These are phyloP conservation scores for Pegea sp. DNA, from an alignment of 23 tunicate species.

Conservation along the genomic window DNA sequence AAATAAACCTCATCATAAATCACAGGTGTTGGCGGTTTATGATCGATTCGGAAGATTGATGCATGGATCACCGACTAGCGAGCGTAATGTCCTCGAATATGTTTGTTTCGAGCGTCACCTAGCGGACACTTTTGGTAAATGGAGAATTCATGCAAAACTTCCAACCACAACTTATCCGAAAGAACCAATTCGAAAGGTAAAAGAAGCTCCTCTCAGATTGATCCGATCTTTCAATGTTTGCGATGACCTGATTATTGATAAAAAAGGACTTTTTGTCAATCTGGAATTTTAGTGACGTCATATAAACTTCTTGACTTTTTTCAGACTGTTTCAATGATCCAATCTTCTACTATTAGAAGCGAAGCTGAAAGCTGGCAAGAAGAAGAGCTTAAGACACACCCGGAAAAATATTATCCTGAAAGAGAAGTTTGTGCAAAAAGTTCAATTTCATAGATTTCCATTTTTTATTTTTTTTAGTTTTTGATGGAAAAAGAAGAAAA, in stretches of 20 bases:
- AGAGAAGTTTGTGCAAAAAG: constrained; percentile 26
- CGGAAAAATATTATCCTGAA: constrained; percentile 34
- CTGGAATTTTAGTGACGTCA: no score
- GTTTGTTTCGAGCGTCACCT: constrained; percentile 85
- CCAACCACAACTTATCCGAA: constrained; percentile 7
- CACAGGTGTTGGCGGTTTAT: constrained; percentile 47
- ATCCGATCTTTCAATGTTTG: no score
- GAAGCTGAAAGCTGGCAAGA: constrained; percentile 48
- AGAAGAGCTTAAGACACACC: constrained; percentile 20
- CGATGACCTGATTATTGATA: no score
- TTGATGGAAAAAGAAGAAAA: constrained; percentile 1
- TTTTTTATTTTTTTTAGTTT: background rate
- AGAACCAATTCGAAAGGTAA: no score
- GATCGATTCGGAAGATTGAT: constrained; percentile 86
- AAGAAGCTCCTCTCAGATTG: no score
- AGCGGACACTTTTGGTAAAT: constrained; percentile 42
- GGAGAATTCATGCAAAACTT: constrained; percentile 81
- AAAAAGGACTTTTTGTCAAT: no score
- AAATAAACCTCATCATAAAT: background rate
- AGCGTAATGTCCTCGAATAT: constrained; percentile 61
- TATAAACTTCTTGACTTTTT: constrained; percentile 1
- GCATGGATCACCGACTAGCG: constrained; percentile 32
- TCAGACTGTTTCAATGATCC: constrained; percentile 44
- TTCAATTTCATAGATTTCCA: background rate
- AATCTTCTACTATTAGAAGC: constrained; percentile 4